phyloP scores from a whole-genome alignment of 2,888 invertebrate species.

The Agrochola circellaris region DNA sequence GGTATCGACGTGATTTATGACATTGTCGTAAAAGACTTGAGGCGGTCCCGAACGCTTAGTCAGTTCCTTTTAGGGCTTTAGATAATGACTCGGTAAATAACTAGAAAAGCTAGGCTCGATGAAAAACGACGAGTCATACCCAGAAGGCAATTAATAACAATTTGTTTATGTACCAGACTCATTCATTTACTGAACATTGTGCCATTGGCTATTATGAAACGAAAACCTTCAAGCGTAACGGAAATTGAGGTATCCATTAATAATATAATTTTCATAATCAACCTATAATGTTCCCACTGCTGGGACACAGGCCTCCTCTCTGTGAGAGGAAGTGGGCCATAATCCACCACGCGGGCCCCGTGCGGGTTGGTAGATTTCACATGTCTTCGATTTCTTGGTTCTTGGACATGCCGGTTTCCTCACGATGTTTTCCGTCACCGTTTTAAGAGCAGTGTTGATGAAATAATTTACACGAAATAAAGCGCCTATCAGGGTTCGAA shows the following conservation, averaged over 20 bases:
- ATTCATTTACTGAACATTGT: conserved; percentile 39
- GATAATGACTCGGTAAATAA: conserved; percentile 69
- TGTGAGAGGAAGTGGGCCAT: too few species aligned
- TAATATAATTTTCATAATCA: background rate
- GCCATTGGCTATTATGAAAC: conserved; percentile 41
- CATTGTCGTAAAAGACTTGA: conserved; percentile 43
- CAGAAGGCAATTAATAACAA: conserved; percentile 65
- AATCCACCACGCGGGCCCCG: too few species aligned
- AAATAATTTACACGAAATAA: too few species aligned
- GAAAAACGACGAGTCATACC: conserved; percentile 62
- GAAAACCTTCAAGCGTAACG: conserved; percentile 33
- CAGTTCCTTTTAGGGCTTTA: conserved; percentile 68
- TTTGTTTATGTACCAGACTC: conserved; percentile 51
- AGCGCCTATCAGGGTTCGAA: too few species aligned
- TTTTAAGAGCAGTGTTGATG: too few species aligned
- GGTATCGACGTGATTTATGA: conserved; percentile 48
- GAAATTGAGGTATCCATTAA: conserved; percentile 67
- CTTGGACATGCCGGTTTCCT: too few species aligned
- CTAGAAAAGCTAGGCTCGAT: conserved; percentile 62
- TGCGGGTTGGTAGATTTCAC: too few species aligned
- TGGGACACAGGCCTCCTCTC: too few species aligned
- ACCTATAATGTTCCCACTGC: too few species aligned
- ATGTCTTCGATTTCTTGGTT: too few species aligned
- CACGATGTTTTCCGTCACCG: too few species aligned
- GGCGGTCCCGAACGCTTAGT: conserved; percentile 49